Evolutionary conservation across 2,113 vertebrate species (phyloP), one percentile per base, ranked within the genome.

Genomic region (Pachyramphus minor): DNA sequence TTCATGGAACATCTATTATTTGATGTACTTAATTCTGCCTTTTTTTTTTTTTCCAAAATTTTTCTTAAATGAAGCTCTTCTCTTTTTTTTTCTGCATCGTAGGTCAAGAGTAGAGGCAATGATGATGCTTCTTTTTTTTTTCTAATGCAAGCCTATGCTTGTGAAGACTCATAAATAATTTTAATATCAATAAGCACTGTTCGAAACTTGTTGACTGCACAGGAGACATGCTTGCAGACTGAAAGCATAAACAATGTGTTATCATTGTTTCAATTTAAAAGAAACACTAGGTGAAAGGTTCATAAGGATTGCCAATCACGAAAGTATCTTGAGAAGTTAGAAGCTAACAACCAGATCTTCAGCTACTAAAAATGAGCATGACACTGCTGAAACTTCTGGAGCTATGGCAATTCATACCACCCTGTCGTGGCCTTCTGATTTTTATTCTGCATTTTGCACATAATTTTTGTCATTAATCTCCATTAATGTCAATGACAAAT

Each of bases 391-490:
- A n/a, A 12, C 18, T 89, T 25, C 27, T 85, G n/a, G 20, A 91
- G 76, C 9, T 45, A 30, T 47, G 19, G 11, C 7, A 62, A 58
- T 66, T 78, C n/a, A 81, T 50, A 84, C 20, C 37, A 77, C n/a
- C 22, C 19, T 75, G 18, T 73, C 30, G 42, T 66, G 31, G 58
- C 42, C 45, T 96, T 89, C 59, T 79, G 78, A 83, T 62, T 84
- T 95, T 92, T 72, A 87, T 84, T 93, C 80, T 90, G 49, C 16
- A 63, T 93, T 88, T 96, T 87, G 55, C 25, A 55, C 11, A 77
- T 23, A 66, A 22, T 67, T 81, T 94, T 86, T 71, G 31, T 78
- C 17, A 86, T 88, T 77, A 88, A 9, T 84, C 50, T 86, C 52
- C n/a, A 72, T 87, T 84, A 75, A 78, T 74, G 47, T 88, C 80